Percentiles rank a stretch among this genome's conserved stretches.
Evolutionary conservation across 2,888 invertebrate species (phyloP).

Genomic region (Drosophila mettleri): DNA sequence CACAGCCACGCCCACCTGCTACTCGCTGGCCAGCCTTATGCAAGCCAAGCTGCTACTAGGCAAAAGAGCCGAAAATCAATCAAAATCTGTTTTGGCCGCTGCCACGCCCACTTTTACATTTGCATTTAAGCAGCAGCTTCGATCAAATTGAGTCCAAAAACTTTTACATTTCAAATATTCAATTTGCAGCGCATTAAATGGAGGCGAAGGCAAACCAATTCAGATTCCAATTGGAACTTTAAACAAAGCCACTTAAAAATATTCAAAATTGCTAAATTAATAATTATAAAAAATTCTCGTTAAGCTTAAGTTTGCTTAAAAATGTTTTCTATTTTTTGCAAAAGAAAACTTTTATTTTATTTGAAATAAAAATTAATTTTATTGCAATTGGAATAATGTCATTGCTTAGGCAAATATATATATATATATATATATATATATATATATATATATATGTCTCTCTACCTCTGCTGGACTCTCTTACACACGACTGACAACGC

Average conservation of each 20-base stretch:
- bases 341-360: too few relatives aligned
- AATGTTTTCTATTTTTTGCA: too few relatives aligned
- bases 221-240: background rate
- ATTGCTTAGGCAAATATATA: too few relatives aligned
- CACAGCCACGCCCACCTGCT: conserved; percentile 35
- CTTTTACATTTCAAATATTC: background rate
- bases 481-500: background rate
- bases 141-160: background rate
- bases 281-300: too few relatives aligned
- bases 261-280: too few relatives aligned
- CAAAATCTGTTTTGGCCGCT: conserved; percentile 11
- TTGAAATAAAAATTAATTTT: too few relatives aligned
- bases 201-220: background rate
- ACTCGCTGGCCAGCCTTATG: too few relatives aligned
- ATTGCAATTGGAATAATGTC: too few relatives aligned
- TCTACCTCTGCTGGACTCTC: background rate
- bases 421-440: background rate
- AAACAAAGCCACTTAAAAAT: too few relatives aligned
- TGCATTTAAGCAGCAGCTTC: background rate
- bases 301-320: too few relatives aligned
- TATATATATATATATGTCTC: background rate
- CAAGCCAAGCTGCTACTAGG: too few relatives aligned
- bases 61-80: background rate
- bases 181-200: background rate
- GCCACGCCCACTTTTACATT: conserved; percentile 26